These are phyloP conservation scores for Chrysina gloriosa DNA, from an alignment of 2,888 invertebrate genomes.

Conservation along the genomic window DNA sequence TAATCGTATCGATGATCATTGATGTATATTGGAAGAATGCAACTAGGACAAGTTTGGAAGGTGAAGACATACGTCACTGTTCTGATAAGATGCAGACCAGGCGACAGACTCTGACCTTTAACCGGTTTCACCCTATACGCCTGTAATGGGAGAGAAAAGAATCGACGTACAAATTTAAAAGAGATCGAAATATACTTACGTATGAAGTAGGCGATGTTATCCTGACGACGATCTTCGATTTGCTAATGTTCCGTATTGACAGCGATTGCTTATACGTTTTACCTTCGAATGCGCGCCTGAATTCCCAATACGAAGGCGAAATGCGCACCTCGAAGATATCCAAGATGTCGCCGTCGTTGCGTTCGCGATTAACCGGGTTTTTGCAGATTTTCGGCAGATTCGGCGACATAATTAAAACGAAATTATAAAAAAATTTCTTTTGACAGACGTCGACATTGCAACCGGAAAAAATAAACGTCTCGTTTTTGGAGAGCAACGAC, in stretches of 20 bases:
- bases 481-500: no score
- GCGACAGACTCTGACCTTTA: constrained; percentile 11
- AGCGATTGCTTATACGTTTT: constrained; percentile 27
- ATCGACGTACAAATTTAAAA: background rate
- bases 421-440: no score
- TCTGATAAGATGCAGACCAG: constrained; percentile 35
- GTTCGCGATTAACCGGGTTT: background rate
- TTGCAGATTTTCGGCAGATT: background rate
- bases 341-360: background rate
- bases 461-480: no score
- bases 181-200: background rate
- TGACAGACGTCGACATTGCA: no score
- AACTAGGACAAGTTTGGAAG: background rate
- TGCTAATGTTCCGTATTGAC: constrained; percentile 35
- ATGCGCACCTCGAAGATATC: constrained; percentile 30
- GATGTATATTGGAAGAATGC: constrained; percentile 28
- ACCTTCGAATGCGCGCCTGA: constrained; percentile 39
- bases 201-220: constrained; percentile 38
- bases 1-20: constrained; percentile 20
- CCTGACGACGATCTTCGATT: constrained; percentile 24
- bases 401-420: background rate
- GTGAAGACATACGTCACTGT: constrained; percentile 8
- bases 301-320: constrained; percentile 18
- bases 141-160: constrained; percentile 9
- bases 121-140: constrained; percentile 8